Evolutionary conservation across 2,888 invertebrate species (phyloP).

Genomic region (Pachycephus smyrnensis): DNA sequence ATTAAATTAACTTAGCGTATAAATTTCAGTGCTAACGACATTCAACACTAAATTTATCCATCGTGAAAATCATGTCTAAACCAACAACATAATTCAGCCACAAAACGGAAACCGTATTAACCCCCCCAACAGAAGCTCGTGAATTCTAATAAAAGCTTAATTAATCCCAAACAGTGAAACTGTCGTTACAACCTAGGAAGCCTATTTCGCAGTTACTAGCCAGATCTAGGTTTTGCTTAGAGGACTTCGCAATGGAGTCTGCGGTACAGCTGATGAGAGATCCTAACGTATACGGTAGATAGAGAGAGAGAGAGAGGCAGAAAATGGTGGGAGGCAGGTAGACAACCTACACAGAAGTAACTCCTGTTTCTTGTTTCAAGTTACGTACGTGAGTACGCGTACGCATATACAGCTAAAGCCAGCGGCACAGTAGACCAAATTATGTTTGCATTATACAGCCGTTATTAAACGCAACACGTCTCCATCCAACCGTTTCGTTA

Average conservation of each 20-base stretch:
- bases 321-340: constrained; percentile 13
- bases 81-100: neutral
- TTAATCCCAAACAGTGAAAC: neutral
- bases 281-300: constrained; percentile 2
- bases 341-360: neutral
- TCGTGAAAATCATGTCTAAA: neutral
- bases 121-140: neutral
- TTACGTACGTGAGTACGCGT: neutral
- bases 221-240: neutral
- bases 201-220: neutral
- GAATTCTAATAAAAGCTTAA: neutral
- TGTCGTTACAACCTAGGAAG: neutral
- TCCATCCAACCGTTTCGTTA: constrained; percentile 4
- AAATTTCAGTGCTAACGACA: neutral
- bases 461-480: constrained; percentile 7
- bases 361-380: neutral
- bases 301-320: constrained; percentile 9
- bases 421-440: neutral
- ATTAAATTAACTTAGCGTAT: neutral
- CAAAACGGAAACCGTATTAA: neutral
- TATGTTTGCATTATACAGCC: constrained; percentile 5
- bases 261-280: neutral
- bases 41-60: neutral
- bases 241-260: neutral
- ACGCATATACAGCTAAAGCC: neutral